Evolutionary conservation across 2,797 vertebrate species (phyloP).

Genomic region (Sylvilagus floridanus): DNA sequence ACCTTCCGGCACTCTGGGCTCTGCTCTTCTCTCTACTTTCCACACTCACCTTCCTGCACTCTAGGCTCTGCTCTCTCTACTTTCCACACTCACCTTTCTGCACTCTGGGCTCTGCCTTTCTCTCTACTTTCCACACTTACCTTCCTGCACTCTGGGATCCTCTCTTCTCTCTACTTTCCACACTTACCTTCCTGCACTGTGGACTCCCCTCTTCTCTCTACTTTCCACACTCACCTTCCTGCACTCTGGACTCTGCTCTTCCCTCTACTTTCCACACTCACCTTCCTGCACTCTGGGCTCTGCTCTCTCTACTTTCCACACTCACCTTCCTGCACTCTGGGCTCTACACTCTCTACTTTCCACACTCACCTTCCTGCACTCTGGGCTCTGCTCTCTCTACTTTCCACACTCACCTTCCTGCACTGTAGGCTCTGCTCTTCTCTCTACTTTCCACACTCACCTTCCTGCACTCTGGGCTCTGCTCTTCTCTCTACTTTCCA

Average conservation of each 20-base stretch:
- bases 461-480: background rate
- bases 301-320: background rate
- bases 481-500: background rate
- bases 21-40: background rate
- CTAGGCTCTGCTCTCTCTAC: background rate
- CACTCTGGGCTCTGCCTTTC: background rate
- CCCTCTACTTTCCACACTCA: background rate
- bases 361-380: background rate
- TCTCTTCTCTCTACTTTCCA: background rate
- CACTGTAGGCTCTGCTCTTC: background rate
- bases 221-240: background rate
- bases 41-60: background rate
- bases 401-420: background rate
- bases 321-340: background rate
- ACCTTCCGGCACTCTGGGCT: background rate
- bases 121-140: background rate
- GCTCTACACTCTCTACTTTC: background rate
- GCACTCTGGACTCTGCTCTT: background rate
- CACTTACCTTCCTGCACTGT: background rate
- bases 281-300: background rate
- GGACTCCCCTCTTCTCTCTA: background rate
- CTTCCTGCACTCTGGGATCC: background rate
- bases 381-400: background rate
- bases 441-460: background rate
- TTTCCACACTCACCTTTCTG: background rate